Evolutionary conservation across 2,888 invertebrate genomes (phyloP), one percentile per base, ranked within the genome.

Genomic region (Eumerus sabulonum): DNA sequence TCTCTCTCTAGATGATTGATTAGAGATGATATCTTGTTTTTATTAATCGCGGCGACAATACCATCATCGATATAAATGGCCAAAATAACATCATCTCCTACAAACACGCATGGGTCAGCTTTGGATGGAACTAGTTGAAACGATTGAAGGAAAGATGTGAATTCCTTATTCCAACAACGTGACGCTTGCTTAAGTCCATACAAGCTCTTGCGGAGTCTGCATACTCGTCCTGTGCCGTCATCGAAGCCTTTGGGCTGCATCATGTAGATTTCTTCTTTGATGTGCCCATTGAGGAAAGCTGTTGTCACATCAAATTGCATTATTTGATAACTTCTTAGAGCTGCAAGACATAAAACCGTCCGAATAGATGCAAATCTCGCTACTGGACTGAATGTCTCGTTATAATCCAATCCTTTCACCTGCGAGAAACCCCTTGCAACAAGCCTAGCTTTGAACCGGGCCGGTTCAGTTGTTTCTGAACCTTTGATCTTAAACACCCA

Each of bases 381-480:
- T 1, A 86, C 85, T n/a, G 85, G 85, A 48, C 85, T 84, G 62
- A 84, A 87, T 0, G 84, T 84, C 62, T 86, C 84, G 17, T 83
- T 67, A 76, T 85, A 86, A 77, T 85, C 84, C 18, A 83, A 64
- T 9, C 84, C 85, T 42, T 71, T 79, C 66, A 83, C 66, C 64
- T 86, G 85, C 1, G 77, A 67, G 64, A 82, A 86, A 42, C 85
- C 85, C 38, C 83, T 63, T 12, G 83, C 84, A 12, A 85, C 85
- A 13, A 86, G 70, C 14, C 86, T 71, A 7, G 86, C 85, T 68
- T 85, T 85, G 42, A 81, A 84, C 17, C 82, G 38, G 40, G 36
- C 35, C 9, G 18, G 19, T 16, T 51, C 50, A 27, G 38, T 62
- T 2, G 59, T 36, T 14, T 35, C 57, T 19, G 50, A 44, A 44